A percentile compares a stretch with the other conserved stretches of the same genome.
phyloP scores from a whole-genome alignment of 2,888 invertebrate species.

The Trichopoda pennipes region DNA sequence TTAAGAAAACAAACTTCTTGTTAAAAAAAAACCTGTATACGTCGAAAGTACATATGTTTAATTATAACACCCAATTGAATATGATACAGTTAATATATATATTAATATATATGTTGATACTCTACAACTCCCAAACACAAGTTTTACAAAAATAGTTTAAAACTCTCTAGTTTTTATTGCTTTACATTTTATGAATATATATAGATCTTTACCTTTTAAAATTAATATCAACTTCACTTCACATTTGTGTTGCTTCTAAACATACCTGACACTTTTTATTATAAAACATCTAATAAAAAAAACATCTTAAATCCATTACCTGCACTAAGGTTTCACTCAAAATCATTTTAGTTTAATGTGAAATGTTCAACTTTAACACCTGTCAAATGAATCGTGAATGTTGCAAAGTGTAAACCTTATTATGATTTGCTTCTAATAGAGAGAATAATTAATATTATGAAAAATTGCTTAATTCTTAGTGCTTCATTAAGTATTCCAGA shows the following conservation, averaged over 20 bases:
- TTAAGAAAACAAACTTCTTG: too few relatives aligned
- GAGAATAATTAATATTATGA: conserved; percentile 63
- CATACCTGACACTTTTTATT: not conserved
- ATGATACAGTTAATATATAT: too few relatives aligned
- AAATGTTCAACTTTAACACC: conserved; percentile 52
- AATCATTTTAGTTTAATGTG: conserved; percentile 38
- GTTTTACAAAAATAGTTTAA: too few relatives aligned
- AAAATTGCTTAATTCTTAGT: conserved; percentile 61
- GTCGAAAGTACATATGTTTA: too few relatives aligned
- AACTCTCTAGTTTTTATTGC: too few relatives aligned
- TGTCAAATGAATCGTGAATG: conserved; percentile 40
- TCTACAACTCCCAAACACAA: too few relatives aligned
- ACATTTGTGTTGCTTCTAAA: not conserved
- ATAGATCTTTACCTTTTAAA: too few relatives aligned
- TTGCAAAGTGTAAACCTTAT: conserved; percentile 53
- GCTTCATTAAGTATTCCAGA: conserved; percentile 59
- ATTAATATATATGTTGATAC: too few relatives aligned
- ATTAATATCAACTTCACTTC: too few relatives aligned
- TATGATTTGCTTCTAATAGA: conserved; percentile 55
- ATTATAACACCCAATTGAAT: too few relatives aligned
- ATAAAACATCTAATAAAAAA: not conserved
- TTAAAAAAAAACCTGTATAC: too few relatives aligned
- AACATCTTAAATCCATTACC: not conserved
- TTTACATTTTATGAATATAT: too few relatives aligned
- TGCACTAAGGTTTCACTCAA: conserved; percentile 4